A percentile compares a stretch with the other conserved stretches of the same genome.
These are phyloP conservation scores for Ceyx melanurus DNA, from an alignment of 2,113 vertebrate genomes.

Conservation along the genomic window DNA sequence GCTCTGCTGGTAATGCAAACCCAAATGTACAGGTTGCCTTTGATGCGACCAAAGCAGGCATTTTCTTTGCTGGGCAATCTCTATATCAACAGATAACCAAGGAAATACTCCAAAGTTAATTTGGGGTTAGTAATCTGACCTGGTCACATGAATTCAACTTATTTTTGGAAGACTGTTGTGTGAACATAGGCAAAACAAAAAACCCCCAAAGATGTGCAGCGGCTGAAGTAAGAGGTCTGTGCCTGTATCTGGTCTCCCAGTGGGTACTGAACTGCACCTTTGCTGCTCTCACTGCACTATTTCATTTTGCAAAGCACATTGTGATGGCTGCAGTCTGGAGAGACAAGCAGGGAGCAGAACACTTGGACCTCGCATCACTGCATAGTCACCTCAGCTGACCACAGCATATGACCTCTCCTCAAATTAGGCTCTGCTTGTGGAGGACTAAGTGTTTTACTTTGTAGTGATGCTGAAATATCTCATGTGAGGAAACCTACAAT, in stretches of 20 bases:
- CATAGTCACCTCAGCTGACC: no score
- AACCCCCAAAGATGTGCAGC: not conserved
- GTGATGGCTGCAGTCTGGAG: not conserved
- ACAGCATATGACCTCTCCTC: rapidly evolving
- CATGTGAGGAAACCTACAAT: not conserved
- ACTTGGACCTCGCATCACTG: rapidly evolving
- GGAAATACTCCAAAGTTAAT: not conserved
- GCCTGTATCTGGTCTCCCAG: not conserved
- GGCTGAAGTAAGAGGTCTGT: not conserved
- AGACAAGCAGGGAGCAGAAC: not conserved
- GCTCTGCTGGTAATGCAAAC: not conserved
- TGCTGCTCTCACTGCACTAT: rapidly evolving
- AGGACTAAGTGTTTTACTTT: not conserved
- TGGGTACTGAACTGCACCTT: not conserved
- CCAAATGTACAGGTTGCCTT: not conserved
- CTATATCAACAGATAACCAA: not conserved
- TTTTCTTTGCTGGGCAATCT: not conserved
- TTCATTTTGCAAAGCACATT: rapidly evolving
- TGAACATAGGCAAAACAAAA: not conserved
- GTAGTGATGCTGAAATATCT: slow-evolving; percentile 7
- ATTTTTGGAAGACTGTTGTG: not conserved
- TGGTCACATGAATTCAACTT: not conserved
- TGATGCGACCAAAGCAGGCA: not conserved
- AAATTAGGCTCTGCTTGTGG: rapidly evolving
- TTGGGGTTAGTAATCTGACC: not conserved